phyloP scores from a whole-genome alignment of 1,140 invertebrate genomes.

The Aphidius gifuensis region DNA sequence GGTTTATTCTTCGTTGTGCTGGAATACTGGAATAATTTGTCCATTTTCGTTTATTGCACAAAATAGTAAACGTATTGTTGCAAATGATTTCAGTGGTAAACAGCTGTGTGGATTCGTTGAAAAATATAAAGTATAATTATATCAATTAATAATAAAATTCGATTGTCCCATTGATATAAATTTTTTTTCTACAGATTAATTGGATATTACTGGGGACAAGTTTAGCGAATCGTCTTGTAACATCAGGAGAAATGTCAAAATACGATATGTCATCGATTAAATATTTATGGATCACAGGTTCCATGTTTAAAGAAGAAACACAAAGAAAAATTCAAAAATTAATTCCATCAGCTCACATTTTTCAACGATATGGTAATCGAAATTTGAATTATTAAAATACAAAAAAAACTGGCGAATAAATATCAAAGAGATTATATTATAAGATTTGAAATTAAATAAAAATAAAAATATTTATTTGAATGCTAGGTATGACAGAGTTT shows the following conservation, averaged over 20 bases:
- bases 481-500: not conserved
- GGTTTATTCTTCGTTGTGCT: constrained; percentile 12
- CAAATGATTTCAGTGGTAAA: not conserved
- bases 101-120: constrained; percentile 6
- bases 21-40: constrained; percentile 2
- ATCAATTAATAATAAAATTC: not conserved
- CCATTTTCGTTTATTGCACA: not conserved
- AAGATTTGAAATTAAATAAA: not conserved
- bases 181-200: not conserved
- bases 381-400: not conserved
- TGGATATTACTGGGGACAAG: not conserved
- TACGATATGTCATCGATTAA: not conserved
- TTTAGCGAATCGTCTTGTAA: not conserved
- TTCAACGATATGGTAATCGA: not conserved
- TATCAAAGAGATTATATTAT: not conserved
- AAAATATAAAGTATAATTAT: constrained; percentile 15
- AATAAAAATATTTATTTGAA: not conserved
- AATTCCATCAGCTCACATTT: not conserved
- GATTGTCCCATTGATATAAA: not conserved
- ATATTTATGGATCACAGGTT: not conserved
- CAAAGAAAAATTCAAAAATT: not conserved
- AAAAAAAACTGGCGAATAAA: constrained; percentile 15
- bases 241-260: not conserved
- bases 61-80: constrained; percentile 1
- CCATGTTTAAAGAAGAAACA: not conserved